These are phyloP conservation scores for Actinostola sp. DNA, from an alignment of 92 coral and sea anemone genomes.

Conservation along the genomic window DNA sequence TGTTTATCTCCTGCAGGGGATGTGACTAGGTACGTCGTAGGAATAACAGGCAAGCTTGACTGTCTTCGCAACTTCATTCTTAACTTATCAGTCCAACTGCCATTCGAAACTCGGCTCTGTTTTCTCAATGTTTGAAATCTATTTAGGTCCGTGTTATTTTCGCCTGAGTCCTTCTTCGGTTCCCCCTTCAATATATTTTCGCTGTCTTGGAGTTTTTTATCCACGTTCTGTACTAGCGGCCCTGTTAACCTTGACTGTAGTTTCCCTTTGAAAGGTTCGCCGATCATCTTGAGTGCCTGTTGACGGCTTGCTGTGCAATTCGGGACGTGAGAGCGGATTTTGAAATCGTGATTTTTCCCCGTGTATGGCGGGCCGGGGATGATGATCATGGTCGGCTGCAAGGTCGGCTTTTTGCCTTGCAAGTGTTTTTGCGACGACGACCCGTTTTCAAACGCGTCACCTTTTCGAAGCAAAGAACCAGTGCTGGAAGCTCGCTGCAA, in stretches of 20 bases:
- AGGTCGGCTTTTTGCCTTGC: slow-evolving; percentile 59
- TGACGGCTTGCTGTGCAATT: slow-evolving; percentile 18
- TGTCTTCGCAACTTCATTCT: slow-evolving; percentile 83
- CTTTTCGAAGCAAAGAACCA: slow-evolving; percentile 77
- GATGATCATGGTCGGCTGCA: slow-evolving; percentile 77
- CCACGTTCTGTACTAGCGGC: not conserved
- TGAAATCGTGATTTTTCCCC: slow-evolving; percentile 25
- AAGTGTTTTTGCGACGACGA: slow-evolving; percentile 32
- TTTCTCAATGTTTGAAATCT: slow-evolving; percentile 24
- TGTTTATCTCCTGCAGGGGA: slow-evolving; percentile 90
- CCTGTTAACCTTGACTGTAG: slow-evolving; percentile 22
- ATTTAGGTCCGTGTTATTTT: not conserved
- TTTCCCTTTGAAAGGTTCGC: slow-evolving; percentile 67
- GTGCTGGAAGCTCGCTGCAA: slow-evolving; percentile 87
- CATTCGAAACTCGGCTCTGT: slow-evolving; percentile 67
- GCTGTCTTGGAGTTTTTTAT: not conserved
- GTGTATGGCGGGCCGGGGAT: slow-evolving; percentile 64
- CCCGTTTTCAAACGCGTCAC: slow-evolving; percentile 59
- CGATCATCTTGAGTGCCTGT: slow-evolving; percentile 48
- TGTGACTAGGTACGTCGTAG: slow-evolving; percentile 95
- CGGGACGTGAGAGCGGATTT: slow-evolving; percentile 20
- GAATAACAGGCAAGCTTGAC: slow-evolving; percentile 94
- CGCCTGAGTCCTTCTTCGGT: not conserved
- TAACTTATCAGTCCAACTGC: slow-evolving; percentile 81
- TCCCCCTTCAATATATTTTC: slow-evolving; percentile 6